Conservation (phyloP, 2,113 vertebrate species). For the Elephantulus edwardii region DNA sequence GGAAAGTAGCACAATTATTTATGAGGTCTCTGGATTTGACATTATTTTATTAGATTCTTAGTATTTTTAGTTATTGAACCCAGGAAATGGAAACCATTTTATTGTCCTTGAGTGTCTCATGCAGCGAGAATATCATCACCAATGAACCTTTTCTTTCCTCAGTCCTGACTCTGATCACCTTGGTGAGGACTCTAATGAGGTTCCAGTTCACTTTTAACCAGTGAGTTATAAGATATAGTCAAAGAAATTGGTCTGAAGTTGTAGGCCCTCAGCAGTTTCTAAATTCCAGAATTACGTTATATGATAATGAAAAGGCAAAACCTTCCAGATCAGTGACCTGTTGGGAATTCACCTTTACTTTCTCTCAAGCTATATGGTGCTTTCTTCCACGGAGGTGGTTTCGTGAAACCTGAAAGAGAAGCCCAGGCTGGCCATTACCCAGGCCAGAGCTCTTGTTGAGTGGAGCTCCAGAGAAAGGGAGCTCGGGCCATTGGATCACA, state of each 20-base stretch:
- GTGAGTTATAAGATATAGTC: constrained; percentile 48
- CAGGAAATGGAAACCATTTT: not conserved
- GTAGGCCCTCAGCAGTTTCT: constrained; percentile 72
- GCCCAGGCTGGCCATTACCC: not conserved
- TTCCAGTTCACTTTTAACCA: constrained; percentile 68
- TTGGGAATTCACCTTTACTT: constrained; percentile 66
- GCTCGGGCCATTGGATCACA: constrained; percentile 45
- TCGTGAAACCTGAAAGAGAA: too few species aligned
- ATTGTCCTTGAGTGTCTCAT: not conserved
- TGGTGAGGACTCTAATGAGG: constrained; percentile 70
- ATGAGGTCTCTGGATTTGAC: not conserved
- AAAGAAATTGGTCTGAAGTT: constrained; percentile 43
- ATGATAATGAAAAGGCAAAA: constrained; percentile 65
- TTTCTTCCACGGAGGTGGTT: constrained; percentile 52
- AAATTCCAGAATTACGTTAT: constrained; percentile 56
- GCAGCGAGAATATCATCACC: too few species aligned
- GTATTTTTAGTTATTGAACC: not conserved
- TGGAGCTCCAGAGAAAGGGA: constrained; percentile 36
- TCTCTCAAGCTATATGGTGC: constrained; percentile 53
- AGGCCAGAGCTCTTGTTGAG: not conserved
- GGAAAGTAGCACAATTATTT: not conserved
- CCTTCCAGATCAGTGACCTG: constrained; percentile 70
- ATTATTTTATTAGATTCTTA: constrained; percentile 7
- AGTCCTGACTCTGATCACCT: constrained; percentile 49
- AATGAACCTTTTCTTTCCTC: not conserved